Evolutionary conservation across 2,888 invertebrate species (phyloP).

Genomic region (Orthosia cruda): DNA sequence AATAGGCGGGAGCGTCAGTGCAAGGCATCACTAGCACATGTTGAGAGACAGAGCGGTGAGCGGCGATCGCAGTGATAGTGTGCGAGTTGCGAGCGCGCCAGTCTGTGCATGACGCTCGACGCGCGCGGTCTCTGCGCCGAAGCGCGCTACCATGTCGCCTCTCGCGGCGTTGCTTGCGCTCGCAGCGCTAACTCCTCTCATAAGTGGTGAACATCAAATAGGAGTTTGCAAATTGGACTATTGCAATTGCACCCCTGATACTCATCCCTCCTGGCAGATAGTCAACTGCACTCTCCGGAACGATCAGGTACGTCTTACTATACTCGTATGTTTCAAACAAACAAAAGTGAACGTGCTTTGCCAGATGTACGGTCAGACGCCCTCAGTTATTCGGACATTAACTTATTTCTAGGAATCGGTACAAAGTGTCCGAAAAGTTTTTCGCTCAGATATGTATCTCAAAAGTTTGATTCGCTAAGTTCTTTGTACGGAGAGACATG

Average conservation of each 20-base stretch:
- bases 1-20: conserved; percentile 75
- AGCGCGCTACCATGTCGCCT: conserved; percentile 87
- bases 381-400: conserved; percentile 59
- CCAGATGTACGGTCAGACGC: conserved; percentile 69
- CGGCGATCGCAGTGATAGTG: conserved; percentile 63
- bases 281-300: conserved; percentile 93
- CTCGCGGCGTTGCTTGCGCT: conserved; percentile 87
- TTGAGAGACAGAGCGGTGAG: conserved; percentile 71
- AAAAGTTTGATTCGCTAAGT: conserved; percentile 26
- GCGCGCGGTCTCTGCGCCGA: conserved; percentile 82
- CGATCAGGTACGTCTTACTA: conserved; percentile 89
- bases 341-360: conserved; percentile 76
- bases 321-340: conserved; percentile 73
- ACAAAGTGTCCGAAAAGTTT: conserved; percentile 53
- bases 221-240: conserved; percentile 90
- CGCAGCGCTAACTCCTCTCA: conserved; percentile 86
- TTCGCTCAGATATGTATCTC: conserved; percentile 19
- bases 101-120: conserved; percentile 83
- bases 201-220: conserved; percentile 66
- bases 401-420: conserved; percentile 61
- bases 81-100: conserved; percentile 67
- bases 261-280: conserved; percentile 92
- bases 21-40: conserved; percentile 78
- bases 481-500: conserved; percentile 14
- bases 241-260: conserved; percentile 92